phyloP scores from a whole-genome alignment of 2,797 vertebrate species.

The Petrocephalus schoutedeni region DNA sequence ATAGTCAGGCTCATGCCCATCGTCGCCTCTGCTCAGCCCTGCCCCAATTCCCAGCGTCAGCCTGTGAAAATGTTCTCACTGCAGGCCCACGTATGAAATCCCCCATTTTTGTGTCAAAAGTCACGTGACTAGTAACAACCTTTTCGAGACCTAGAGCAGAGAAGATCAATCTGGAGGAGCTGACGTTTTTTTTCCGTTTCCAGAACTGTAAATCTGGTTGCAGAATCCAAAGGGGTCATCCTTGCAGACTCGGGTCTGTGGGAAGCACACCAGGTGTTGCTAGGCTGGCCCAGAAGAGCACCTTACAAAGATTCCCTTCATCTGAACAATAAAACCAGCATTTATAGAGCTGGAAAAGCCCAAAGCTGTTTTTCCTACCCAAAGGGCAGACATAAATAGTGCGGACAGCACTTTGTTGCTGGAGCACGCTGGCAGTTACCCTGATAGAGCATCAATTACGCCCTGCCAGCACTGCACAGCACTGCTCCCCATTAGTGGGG shows the following conservation, averaged over 20 bases:
- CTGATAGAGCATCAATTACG: neutral
- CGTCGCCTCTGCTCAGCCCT: neutral
- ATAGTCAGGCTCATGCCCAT: neutral
- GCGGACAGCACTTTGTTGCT: neutral
- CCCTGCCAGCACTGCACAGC: neutral
- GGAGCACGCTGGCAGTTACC: neutral
- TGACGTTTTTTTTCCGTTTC: neutral
- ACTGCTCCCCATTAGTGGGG: neutral
- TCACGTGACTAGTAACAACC: neutral
- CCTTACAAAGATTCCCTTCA: neutral
- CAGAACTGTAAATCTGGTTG: neutral
- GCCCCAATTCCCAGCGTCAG: neutral
- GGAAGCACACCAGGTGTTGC: neutral
- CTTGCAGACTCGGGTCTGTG: neutral
- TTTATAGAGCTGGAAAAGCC: neutral
- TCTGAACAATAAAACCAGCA: neutral
- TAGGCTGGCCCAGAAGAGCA: neutral
- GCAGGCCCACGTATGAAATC: neutral
- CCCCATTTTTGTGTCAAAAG: neutral
- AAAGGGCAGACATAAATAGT: conserved; percentile 3
- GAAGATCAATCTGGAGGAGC: neutral
- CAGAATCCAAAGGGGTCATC: neutral
- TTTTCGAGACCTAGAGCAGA: neutral
- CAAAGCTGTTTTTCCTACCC: neutral
- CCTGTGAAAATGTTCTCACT: neutral